A percentile compares a stretch with the other conserved stretches of the same genome.
These are phyloP conservation scores for Spondyliosoma cantharus DNA, from an alignment of 2,797 vertebrate genomes.

Conservation along the genomic window DNA sequence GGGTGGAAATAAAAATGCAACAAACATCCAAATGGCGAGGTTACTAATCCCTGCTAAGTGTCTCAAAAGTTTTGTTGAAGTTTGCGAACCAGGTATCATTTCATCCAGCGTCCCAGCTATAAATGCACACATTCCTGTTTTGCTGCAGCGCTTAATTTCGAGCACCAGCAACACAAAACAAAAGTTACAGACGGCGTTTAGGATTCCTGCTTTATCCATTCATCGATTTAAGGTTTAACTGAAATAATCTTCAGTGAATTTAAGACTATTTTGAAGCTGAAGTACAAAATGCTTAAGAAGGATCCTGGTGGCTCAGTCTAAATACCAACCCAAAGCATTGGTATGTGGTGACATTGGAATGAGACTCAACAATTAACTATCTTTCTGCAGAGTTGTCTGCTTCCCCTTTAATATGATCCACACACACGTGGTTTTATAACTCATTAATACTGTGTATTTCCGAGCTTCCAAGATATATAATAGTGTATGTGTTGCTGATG, in stretches of 20 bases:
- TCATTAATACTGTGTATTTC: neutral
- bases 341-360: too few species aligned
- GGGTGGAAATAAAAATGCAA: constrained; percentile 25
- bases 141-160: neutral
- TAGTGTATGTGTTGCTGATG: neutral
- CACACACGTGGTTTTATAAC: neutral
- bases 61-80: neutral
- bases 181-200: neutral
- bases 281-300: too few species aligned
- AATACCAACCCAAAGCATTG: too few species aligned
- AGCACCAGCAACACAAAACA: neutral
- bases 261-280: neutral
- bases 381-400: too few species aligned
- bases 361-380: too few species aligned
- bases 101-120: neutral
- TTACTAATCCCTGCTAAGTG: neutral
- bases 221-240: neutral
- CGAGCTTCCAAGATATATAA: neutral
- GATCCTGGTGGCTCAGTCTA: too few species aligned
- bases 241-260: neutral
- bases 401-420: too few species aligned
- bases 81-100: neutral
- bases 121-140: neutral
- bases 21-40: neutral
- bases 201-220: neutral